Percentiles rank a stretch among this genome's conserved stretches.
These are phyloP conservation scores for Myotis yumanensis DNA, from an alignment of 2,113 vertebrate genomes.

Conservation along the genomic window DNA sequence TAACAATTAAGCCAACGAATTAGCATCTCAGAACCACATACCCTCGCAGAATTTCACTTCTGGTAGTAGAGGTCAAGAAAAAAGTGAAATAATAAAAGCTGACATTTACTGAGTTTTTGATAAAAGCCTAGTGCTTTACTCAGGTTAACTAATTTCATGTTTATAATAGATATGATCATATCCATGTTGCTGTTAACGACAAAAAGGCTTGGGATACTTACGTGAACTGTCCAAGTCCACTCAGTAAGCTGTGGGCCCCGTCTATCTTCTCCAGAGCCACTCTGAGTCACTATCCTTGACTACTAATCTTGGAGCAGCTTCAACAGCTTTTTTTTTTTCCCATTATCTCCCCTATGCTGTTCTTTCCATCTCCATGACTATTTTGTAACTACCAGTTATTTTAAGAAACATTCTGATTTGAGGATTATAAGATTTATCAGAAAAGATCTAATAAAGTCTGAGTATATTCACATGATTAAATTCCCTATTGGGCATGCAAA, in stretches of 20 bases:
- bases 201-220: not conserved
- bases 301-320: not conserved
- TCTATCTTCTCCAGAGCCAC: not conserved
- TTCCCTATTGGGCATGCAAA: not conserved
- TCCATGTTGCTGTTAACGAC: not conserved
- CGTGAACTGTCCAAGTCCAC: not conserved
- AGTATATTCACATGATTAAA: not conserved
- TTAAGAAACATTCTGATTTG: slow-evolving; percentile 23
- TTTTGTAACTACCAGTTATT: not conserved
- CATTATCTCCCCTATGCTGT: not conserved
- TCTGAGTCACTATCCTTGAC: not conserved
- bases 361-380: not conserved
- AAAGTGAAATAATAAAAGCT: slow-evolving; percentile 33
- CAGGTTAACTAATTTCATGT: not conserved
- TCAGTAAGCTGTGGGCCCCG: not conserved
- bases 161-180: not conserved
- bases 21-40: not conserved
- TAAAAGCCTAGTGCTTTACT: not conserved
- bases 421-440: not conserved
- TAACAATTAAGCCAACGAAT: slow-evolving; percentile 22
- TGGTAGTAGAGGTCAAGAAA: not conserved
- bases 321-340: not conserved
- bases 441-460: not conserved
- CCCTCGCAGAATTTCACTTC: not conserved
- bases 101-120: slow-evolving; percentile 30